Percentiles rank a stretch among this genome's conserved stretches.
Conservation (phyloP, 2,113 vertebrate species). For the Phylloscopus whistleri region DNA sequence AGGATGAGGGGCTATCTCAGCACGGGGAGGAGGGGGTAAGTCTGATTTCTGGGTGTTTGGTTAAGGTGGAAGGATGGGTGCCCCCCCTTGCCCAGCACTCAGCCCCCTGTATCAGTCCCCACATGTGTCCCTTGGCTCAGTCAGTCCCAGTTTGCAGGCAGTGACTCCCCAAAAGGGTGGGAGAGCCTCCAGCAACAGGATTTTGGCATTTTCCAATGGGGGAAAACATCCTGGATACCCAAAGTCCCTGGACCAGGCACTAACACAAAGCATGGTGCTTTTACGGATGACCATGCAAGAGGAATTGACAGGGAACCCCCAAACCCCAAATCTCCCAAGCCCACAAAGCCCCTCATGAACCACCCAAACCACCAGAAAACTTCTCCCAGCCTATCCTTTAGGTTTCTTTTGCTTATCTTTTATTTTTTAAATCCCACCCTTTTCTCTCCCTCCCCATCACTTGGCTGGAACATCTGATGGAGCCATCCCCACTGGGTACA, state of each 20-base stretch:
- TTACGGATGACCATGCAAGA: background rate
- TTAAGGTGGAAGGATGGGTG: background rate
- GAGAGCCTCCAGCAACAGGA: background rate
- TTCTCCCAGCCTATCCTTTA: background rate
- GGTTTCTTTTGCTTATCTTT: background rate
- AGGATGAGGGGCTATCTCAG: fast-evolving
- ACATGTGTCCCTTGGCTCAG: fast-evolving
- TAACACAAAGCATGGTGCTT: background rate
- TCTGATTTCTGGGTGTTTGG: background rate
- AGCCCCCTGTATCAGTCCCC: background rate
- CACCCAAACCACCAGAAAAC: background rate
- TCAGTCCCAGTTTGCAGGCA: background rate
- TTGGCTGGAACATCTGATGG: slow-evolving; percentile 1
- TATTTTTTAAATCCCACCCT: background rate
- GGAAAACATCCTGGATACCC: background rate
- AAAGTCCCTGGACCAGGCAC: fast-evolving
- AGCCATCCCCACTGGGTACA: background rate
- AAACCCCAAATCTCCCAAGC: background rate
- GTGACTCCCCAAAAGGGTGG: fast-evolving
- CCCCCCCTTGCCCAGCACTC: background rate
- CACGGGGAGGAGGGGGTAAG: fast-evolving
- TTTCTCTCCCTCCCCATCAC: background rate
- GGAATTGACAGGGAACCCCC: background rate
- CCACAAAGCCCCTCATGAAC: fast-evolving
- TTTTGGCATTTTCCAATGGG: background rate